Conservation (phyloP, 2,888 invertebrate genomes). For the Caenorhabditis doughertyi region DNA sequence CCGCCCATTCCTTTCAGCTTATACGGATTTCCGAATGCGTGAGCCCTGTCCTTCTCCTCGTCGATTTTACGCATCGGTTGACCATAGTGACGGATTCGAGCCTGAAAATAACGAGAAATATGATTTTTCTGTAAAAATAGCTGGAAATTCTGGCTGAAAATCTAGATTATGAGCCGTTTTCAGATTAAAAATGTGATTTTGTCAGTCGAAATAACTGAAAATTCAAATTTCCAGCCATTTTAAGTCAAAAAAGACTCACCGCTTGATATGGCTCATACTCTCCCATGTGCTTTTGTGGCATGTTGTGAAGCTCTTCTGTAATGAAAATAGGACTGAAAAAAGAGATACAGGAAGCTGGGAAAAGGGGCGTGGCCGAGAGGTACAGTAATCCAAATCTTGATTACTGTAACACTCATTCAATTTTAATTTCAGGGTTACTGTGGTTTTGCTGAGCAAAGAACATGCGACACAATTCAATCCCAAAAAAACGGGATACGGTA, state of each 20-base stretch:
- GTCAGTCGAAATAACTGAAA: too few relatives aligned
- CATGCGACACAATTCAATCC: background rate
- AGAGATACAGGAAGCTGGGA: background rate
- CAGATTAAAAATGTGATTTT: too few relatives aligned
- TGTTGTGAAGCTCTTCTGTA: slow-evolving; percentile 92
- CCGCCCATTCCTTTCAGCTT: slow-evolving; percentile 91
- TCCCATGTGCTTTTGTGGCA: slow-evolving; percentile 98
- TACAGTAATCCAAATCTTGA: background rate
- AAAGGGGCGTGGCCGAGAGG: background rate
- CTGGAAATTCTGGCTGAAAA: too few relatives aligned
- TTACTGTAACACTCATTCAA: background rate
- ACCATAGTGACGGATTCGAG: slow-evolving; percentile 35
- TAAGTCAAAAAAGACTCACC: background rate
- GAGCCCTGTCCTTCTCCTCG: slow-evolving; percentile 87
- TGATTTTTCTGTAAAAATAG: background rate
- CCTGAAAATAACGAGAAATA: background rate
- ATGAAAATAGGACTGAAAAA: slow-evolving; percentile 10
- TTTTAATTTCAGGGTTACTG: too few relatives aligned
- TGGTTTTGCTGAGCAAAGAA: too few relatives aligned
- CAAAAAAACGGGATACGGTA: too few relatives aligned
- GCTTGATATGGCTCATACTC: slow-evolving; percentile 99
- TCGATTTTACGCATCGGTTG: slow-evolving; percentile 51
- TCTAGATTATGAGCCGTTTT: too few relatives aligned
- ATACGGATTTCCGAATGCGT: slow-evolving; percentile 99
- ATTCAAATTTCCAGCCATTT: too few relatives aligned